Conservation (phyloP, 2,797 vertebrate species). For the Halcyon chelicuti region DNA sequence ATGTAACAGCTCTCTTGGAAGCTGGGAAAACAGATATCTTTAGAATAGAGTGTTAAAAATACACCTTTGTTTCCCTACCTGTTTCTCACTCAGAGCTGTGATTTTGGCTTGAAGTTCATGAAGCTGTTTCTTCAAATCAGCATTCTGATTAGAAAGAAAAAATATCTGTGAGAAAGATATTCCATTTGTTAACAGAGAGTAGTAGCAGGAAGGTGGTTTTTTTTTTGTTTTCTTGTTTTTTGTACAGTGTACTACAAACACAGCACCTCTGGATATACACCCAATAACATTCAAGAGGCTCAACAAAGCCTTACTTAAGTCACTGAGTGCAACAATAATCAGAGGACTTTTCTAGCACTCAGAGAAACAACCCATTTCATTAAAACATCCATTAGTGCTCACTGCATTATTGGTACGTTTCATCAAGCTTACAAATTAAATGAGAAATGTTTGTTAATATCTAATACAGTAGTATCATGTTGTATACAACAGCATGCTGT, state of each 20-base stretch:
- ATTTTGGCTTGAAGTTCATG: conserved; percentile 99
- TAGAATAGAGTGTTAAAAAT: conserved; percentile 77
- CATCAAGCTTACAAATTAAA: conserved; percentile 4
- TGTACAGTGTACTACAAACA: conserved; percentile 56
- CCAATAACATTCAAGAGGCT: conserved; percentile 54
- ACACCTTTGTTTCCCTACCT: conserved; percentile 83
- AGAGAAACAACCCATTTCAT: neutral
- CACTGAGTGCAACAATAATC: neutral
- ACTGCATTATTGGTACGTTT: neutral
- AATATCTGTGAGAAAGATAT: conserved; percentile 83
- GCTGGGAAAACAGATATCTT: conserved; percentile 68
- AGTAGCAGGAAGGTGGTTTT: conserved; percentile 62
- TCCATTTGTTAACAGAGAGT: conserved; percentile 78
- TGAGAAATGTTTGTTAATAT: neutral
- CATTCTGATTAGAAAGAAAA: conserved; percentile 89
- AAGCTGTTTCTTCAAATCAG: conserved; percentile 99
- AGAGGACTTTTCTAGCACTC: conserved; percentile 14
- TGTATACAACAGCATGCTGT: neutral
- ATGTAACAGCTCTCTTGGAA: conserved; percentile 71
- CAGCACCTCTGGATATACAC: conserved; percentile 63
- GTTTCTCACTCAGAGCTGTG: conserved; percentile 97
- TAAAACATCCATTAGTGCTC: conserved; percentile 47
- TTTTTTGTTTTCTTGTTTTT: neutral
- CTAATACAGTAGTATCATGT: neutral
- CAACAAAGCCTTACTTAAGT: conserved; percentile 43